Evolutionary conservation across 2,797 vertebrate genomes (phyloP).

Genomic region (Galaxias olidus): DNA sequence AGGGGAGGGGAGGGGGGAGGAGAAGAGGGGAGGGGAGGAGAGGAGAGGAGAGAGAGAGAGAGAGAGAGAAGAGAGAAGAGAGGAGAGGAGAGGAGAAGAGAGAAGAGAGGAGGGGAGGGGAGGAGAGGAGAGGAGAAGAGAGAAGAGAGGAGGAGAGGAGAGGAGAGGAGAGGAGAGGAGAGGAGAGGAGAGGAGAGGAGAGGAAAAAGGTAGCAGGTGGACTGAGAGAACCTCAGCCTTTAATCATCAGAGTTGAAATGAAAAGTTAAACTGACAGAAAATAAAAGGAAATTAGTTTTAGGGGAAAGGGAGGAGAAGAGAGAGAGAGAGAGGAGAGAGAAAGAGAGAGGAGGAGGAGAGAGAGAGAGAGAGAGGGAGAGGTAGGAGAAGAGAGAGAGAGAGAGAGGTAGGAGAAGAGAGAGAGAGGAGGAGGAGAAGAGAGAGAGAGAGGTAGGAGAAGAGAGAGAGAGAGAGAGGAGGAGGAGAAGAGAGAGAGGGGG

Average conservation of each 20-base stretch:
- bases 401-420: background rate
- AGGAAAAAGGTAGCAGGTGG: background rate
- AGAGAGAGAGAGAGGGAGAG: background rate
- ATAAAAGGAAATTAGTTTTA: background rate
- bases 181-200: background rate
- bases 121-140: background rate
- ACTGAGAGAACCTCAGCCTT: background rate
- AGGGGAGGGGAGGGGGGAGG: background rate
- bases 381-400: background rate
- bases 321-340: background rate
- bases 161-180: background rate
- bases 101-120: background rate
- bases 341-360: background rate
- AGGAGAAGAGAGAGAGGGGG: background rate
- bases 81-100: background rate
- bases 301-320: background rate
- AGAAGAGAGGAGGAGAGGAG: background rate
- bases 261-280: background rate
- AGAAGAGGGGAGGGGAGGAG: background rate
- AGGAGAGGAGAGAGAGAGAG: background rate
- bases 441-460: background rate
- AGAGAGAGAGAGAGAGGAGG: background rate
- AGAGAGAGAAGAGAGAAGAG: background rate
- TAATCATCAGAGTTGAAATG: background rate
- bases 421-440: background rate